phyloP scores from a whole-genome alignment of 2,797 vertebrate genomes.

The Falco berigora region DNA sequence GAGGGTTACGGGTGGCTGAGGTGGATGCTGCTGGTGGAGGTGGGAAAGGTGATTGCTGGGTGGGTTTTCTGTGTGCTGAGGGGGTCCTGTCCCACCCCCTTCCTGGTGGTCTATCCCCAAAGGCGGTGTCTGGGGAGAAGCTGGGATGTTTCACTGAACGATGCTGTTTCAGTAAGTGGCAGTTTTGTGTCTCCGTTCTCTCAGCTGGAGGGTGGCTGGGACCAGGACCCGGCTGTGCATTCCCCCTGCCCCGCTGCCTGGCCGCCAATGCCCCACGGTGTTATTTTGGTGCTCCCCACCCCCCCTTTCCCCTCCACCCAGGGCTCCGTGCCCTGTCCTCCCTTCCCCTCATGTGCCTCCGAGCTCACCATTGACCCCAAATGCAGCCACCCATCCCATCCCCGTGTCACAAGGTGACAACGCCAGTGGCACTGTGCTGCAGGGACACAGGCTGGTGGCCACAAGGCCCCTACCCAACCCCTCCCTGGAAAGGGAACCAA shows the following conservation, averaged over 20 bases:
- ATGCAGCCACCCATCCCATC: neutral
- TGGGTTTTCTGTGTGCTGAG: neutral
- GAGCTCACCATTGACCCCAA: neutral
- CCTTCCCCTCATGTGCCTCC: neutral
- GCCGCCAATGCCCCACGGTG: fast-evolving
- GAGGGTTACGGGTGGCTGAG: neutral
- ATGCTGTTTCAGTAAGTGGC: neutral
- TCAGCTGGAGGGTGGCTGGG: neutral
- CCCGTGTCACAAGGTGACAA: fast-evolving
- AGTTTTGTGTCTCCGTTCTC: neutral
- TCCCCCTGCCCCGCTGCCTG: fast-evolving
- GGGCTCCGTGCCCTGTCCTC: neutral
- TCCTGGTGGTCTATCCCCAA: neutral
- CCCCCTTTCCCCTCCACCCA: neutral
- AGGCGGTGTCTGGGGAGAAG: neutral
- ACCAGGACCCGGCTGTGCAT: fast-evolving
- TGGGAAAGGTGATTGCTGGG: fast-evolving
- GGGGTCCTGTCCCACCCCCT: neutral
- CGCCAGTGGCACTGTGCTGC: fast-evolving
- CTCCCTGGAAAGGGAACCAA: neutral
- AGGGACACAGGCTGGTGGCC: neutral
- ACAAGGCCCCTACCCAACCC: neutral
- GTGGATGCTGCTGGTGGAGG: neutral
- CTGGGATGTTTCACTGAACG: neutral
- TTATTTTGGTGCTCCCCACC: neutral